Percentiles rank a stretch among this genome's conserved stretches.
Conservation (phyloP, 35 echinoderm and acorn worm species). For the Diadema setosum region DNA sequence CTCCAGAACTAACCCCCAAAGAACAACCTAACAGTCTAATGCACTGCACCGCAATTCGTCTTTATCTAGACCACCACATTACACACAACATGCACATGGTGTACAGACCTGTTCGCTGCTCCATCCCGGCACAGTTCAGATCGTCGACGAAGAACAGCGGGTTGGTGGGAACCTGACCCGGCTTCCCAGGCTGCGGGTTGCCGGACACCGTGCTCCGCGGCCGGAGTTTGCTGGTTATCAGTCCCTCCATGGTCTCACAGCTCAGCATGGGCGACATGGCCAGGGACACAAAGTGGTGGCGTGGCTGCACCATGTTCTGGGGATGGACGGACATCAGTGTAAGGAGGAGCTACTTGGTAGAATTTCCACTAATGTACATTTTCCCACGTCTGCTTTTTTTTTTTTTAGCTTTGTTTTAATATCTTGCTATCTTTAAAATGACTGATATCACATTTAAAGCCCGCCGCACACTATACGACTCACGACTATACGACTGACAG, state of each 20-base stretch:
- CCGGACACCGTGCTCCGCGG: conserved; percentile 44
- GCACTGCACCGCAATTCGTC: too few relatives aligned
- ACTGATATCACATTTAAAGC: too few relatives aligned
- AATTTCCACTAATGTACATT: not conserved
- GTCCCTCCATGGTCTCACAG: conserved; percentile 62
- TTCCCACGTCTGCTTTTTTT: too few relatives aligned
- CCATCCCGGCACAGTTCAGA: conserved; percentile 44
- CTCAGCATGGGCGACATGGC: conserved; percentile 52
- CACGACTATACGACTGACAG: too few relatives aligned
- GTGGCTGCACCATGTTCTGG: conserved; percentile 90
- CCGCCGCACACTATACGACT: too few relatives aligned
- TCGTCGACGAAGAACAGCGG: conserved; percentile 85
- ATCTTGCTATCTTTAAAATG: too few relatives aligned
- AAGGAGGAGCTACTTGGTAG: not conserved
- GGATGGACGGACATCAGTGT: not conserved
- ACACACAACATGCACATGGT: too few relatives aligned
- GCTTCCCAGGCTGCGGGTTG: conserved; percentile 27
- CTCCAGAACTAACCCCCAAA: too few relatives aligned
- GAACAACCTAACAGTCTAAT: too few relatives aligned
- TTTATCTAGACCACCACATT: too few relatives aligned
- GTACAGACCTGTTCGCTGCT: conserved; percentile 57
- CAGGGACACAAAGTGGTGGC: conserved; percentile 66
- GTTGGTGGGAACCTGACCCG: not conserved
- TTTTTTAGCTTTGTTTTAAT: too few relatives aligned
- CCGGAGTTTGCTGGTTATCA: conserved; percentile 62